These are phyloP conservation scores for Nanorana parkeri DNA, from an alignment of 2,113 vertebrate genomes.

Conservation along the genomic window DNA sequence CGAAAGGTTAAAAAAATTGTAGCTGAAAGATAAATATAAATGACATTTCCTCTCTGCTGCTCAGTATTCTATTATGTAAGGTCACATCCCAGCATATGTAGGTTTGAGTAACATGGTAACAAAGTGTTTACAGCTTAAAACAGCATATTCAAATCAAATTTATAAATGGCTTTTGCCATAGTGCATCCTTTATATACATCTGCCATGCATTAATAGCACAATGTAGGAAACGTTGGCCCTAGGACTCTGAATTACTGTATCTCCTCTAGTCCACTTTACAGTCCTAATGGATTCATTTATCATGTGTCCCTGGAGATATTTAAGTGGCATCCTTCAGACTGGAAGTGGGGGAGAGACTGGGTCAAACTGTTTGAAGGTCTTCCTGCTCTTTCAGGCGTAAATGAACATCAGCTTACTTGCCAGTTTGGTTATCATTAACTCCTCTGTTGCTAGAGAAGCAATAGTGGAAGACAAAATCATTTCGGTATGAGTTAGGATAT, in stretches of 20 bases:
- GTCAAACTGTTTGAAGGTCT: slow-evolving; percentile 18
- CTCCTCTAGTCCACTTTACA: background rate
- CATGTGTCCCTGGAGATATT: background rate
- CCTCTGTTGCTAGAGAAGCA: background rate
- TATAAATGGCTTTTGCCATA: slow-evolving; percentile 1
- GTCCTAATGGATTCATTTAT: slow-evolving; percentile 15
- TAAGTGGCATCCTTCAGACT: fast-evolving
- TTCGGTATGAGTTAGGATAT: no score
- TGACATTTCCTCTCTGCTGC: no score
- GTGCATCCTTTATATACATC: slow-evolving; percentile 25
- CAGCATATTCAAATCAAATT: slow-evolving; percentile 8
- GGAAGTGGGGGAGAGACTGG: slow-evolving; percentile 21
- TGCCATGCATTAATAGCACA: slow-evolving; percentile 32
- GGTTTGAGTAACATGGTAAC: background rate
- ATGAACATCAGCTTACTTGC: slow-evolving; percentile 38
- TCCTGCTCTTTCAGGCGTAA: slow-evolving; percentile 49
- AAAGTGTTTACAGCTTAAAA: background rate
- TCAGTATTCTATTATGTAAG: no score
- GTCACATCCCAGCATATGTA: background rate
- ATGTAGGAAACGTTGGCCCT: slow-evolving; percentile 41
- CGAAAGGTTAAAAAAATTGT: no score
- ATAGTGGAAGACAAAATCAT: background rate
- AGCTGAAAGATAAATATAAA: no score
- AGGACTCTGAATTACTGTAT: slow-evolving; percentile 47
- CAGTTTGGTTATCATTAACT: slow-evolving; percentile 22